These are phyloP conservation scores for Myripristis jacobus DNA, from an alignment of 2,797 vertebrate species.

Conservation along the genomic window DNA sequence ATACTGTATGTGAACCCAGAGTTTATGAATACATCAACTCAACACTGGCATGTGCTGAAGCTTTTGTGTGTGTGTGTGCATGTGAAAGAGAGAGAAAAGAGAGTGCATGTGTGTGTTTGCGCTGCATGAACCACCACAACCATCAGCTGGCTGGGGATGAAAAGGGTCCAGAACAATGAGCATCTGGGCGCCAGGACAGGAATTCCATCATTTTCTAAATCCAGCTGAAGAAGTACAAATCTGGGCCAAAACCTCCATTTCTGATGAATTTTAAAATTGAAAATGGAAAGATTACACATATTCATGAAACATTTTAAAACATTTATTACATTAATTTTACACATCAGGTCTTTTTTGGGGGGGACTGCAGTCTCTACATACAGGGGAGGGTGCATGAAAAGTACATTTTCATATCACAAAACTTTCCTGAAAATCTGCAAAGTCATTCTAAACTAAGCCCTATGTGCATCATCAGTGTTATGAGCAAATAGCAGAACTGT, in stretches of 20 bases:
- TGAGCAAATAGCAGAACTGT: not conserved
- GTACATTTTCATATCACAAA: slow-evolving; percentile 11
- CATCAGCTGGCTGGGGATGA: slow-evolving; percentile 44
- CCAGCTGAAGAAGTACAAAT: slow-evolving; percentile 15
- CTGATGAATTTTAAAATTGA: not conserved
- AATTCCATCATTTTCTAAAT: slow-evolving; percentile 49
- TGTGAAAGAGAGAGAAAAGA: no score
- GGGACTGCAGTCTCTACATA: slow-evolving; percentile 1
- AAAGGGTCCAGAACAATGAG: slow-evolving; percentile 44
- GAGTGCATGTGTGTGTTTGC: slow-evolving; percentile 23
- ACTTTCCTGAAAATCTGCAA: slow-evolving; percentile 15
- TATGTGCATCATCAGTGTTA: not conserved
- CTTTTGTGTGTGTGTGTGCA: not conserved
- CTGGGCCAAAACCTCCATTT: not conserved
- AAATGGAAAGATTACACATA: not conserved
- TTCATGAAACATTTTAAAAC: not conserved
- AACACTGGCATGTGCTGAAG: not conserved
- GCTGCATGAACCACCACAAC: slow-evolving; percentile 18
- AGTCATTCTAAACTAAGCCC: not conserved
- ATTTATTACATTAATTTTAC: slow-evolving; percentile 37
- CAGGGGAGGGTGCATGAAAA: not conserved
- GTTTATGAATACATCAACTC: slow-evolving; percentile 17
- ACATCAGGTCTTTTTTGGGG: slow-evolving; percentile 10
- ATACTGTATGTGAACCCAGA: slow-evolving; percentile 16
- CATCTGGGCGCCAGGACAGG: slow-evolving; percentile 72